phyloP scores from a whole-genome alignment of 2,797 vertebrate genomes.

The Salarias fasciatus region DNA sequence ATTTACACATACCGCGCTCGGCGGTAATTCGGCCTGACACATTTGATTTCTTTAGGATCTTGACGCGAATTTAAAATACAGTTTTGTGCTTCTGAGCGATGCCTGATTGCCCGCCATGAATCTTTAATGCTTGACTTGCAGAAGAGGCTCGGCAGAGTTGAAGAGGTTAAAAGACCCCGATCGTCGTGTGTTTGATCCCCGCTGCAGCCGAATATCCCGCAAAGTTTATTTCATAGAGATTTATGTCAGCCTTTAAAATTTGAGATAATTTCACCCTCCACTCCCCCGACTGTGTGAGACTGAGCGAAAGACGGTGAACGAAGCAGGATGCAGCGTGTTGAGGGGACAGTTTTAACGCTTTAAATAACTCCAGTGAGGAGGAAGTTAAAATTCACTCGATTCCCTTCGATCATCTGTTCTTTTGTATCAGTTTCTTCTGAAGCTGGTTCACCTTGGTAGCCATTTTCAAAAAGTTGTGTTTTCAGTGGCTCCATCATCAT shows the following conservation, averaged over 20 bases:
- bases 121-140: conserved; percentile 35
- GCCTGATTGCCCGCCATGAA: conserved; percentile 14
- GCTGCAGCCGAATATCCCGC: conserved; percentile 17
- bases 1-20: conserved; percentile 9
- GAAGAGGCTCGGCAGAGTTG: conserved; percentile 19
- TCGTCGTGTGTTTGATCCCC: conserved; percentile 41
- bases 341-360: too few species aligned
- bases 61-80: conserved; percentile 42
- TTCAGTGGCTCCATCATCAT: too few species aligned
- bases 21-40: conserved; percentile 19
- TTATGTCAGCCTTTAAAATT: conserved; percentile 42
- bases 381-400: too few species aligned
- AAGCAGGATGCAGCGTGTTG: background rate
- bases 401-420: too few species aligned
- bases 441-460: too few species aligned
- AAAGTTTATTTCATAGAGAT: conserved; percentile 22
- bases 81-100: conserved; percentile 20
- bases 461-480: too few species aligned
- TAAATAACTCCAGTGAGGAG: too few species aligned
- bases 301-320: background rate
- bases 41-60: conserved; percentile 25
- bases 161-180: conserved; percentile 45
- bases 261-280: conserved; percentile 40
- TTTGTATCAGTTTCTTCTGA: too few species aligned
- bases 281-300: background rate